Evolutionary conservation across 1,140 invertebrate species (phyloP), one percentile per base, ranked within the genome.

Genomic region (Drosophila willistoni): DNA sequence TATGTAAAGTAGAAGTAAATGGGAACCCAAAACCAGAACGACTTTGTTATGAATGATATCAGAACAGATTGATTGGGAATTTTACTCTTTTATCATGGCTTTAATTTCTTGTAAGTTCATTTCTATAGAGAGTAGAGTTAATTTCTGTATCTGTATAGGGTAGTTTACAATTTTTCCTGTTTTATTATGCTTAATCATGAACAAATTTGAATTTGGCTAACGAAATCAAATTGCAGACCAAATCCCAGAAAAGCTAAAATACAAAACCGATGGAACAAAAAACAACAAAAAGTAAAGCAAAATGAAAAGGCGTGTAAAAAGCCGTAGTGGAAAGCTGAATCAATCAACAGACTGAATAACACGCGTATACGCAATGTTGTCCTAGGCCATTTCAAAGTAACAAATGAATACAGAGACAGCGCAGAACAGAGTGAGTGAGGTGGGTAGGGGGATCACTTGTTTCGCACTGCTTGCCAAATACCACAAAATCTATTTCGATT

Each of bases 401-500:
- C 83, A 86, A 89, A 86, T 77, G 83, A 79, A 77, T 70, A 79
- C 67, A 73, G 64, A 75, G 25, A 47, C 39, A 22, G 44, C 14
- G 44, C 7, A 47, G 17, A 19, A 19, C 9, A 47, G 44, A 7
- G 5, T 19, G 44, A 6, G 7, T 17, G 17, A 7, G 12, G 0
- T 13, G 36, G 36, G 4, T 39, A 12, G 12, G 36, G 44, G 44
- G 44, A 47, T 77, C 67, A 60, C 69, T 79, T 74, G 84, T 71
- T 77, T 77, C 73, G 71, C 84, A 82, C 81, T 90, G 89, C 89
- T 84, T 90, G 81, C 76, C 79, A 90, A 91, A 89, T 89, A 91
- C 84, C 85, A 86, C 90, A 90, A 87, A 87, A 90, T 86, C 90
- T 82, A 91, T 91, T 86, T 89, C 85, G 80, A 90, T 90, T 90